Conservation (phyloP, 30 jellyfish, hydroid and myxozoan genomes). For the Nemopilema nomurai region DNA sequence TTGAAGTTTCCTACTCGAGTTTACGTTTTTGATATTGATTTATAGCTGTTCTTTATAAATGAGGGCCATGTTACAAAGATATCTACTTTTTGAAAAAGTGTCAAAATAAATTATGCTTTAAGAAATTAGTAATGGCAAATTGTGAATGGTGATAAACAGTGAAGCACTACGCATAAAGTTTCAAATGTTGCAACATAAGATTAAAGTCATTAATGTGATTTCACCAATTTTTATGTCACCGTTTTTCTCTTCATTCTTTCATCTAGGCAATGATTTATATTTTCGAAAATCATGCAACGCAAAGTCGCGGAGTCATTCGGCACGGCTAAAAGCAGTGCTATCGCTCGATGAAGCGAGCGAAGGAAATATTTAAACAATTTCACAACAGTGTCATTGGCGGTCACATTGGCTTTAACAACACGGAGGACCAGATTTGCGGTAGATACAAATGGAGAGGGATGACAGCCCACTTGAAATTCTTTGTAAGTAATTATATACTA, state of each 20-base stretch:
- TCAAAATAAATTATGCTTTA: too few species aligned
- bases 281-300: neutral
- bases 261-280: neutral
- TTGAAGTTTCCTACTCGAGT: too few species aligned
- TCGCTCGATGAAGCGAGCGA: neutral
- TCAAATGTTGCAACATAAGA: too few species aligned
- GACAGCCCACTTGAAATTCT: constrained; percentile 11
- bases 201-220: too few species aligned
- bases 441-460: constrained; percentile 27
- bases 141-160: too few species aligned
- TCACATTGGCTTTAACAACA: constrained; percentile 13
- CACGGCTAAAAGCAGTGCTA: neutral
- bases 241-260: neutral
- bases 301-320: neutral
- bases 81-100: too few species aligned
- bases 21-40: too few species aligned
- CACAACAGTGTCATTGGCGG: constrained; percentile 46
- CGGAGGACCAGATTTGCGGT: constrained; percentile 7
- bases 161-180: too few species aligned
- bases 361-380: neutral
- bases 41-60: too few species aligned
- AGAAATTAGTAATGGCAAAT: too few species aligned
- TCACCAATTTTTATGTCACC: neutral
- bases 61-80: too few species aligned
- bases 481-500: neutral